Base-by-base conservation (phyloP, 2,797 vertebrate genomes). In the Semotilus atromaculatus region DNA sequence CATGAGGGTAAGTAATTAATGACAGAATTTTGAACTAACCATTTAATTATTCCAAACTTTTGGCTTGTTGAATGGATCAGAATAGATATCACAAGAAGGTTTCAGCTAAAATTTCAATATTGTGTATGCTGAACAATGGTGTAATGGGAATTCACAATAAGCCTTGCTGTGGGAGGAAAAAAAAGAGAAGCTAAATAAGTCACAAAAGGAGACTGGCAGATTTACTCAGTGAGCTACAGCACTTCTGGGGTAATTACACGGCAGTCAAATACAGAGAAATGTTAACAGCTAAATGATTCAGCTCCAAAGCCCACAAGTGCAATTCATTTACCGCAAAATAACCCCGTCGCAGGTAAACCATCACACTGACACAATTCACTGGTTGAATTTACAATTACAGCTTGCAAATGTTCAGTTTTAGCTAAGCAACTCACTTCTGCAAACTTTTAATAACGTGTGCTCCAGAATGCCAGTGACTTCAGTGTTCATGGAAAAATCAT, bases 291-390 rank as follows among this genome's bases (percentile, higher is more conserved):
- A 74, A 66, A 84, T 70, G 79, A 14, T 58, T 86, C 60, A 43
- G 68, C 85, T 84, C 29, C 34, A 48, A 73, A 73, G 45, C 78
- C 60, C 45, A 62, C 55, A 60, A 77, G 43, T 81, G 43, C 43
- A 55, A 62, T 79, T 72, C 18, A 85, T 80, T 80, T 85, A 72
- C 53, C 16, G 7, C 66, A 72, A 80, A 80, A 80, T 72, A 79
- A 51, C 26, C 38, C 53, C 3, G 29, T 5, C 8, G 16, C 72
- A 51, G 23, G 76, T 58, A 62, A 60, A 79, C 43, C 83, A 40
- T 80, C 76, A 70, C 67, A 31, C 67, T 80, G 55, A 16, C 18
- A 80, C 76, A 72, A 80, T 72, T 29, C 66, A 72, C 83, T 70
- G 66, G 60, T 58, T 73, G 72, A 53, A 48, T 64, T 85, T 73